Evolutionary conservation across 2,797 vertebrate species (phyloP).

Genomic region (Menidia menidia): DNA sequence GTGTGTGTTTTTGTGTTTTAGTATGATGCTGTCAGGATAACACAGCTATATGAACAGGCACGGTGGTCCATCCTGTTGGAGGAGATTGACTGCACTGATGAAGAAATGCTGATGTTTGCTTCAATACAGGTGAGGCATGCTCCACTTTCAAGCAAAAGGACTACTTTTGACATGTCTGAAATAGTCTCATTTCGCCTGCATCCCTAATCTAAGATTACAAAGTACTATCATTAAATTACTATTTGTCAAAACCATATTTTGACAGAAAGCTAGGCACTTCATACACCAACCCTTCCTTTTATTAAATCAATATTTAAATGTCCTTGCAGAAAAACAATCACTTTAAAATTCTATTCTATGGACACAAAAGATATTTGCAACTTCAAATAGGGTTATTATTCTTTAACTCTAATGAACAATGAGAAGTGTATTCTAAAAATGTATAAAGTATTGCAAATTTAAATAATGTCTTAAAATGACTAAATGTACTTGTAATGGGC

Average conservation of each 20-base stretch:
- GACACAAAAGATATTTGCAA: too few relatives aligned
- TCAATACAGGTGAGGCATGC: conserved; percentile 89
- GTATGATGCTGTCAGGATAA: conserved; percentile 97
- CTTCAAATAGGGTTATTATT: neutral
- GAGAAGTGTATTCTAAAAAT: neutral
- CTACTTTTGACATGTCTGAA: neutral
- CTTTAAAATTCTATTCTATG: too few relatives aligned
- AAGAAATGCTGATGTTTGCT: conserved; percentile 98
- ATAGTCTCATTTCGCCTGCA: neutral
- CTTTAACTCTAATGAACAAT: neutral
- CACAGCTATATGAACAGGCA: conserved; percentile 97
- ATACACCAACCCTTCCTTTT: too few relatives aligned
- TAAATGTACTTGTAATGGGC: too few relatives aligned
- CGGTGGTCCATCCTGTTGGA: conserved; percentile 95
- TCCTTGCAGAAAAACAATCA: too few relatives aligned
- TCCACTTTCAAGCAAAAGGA: neutral
- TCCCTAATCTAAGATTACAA: neutral
- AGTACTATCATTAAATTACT: neutral
- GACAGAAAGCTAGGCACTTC: too few relatives aligned
- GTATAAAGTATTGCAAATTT: too few relatives aligned
- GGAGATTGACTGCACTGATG: conserved; percentile 97
- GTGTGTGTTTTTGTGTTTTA: conserved; percentile 58
- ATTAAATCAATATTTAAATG: too few relatives aligned
- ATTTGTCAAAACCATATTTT: too few relatives aligned
- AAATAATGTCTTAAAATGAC: too few relatives aligned